Conservation (phyloP, 2,113 vertebrate species). For the Hemicordylus capensis region DNA sequence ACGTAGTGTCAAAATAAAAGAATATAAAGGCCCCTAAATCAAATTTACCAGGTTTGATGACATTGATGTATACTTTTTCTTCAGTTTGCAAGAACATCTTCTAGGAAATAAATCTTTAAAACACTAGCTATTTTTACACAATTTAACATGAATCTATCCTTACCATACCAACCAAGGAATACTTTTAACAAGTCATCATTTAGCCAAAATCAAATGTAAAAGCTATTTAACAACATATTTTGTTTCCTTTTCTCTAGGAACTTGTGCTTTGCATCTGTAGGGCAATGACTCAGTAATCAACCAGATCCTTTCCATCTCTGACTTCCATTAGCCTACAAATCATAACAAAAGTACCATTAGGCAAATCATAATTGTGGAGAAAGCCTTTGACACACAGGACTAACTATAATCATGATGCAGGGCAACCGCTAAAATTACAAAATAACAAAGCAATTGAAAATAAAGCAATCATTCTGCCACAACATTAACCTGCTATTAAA, state of each 20-base stretch:
- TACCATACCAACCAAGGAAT: constrained; percentile 25
- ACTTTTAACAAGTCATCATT: constrained; percentile 40
- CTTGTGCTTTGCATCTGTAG: constrained; percentile 64
- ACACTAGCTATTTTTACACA: not conserved
- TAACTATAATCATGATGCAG: constrained; percentile 47
- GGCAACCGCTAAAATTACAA: constrained; percentile 55
- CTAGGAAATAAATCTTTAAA: constrained; percentile 33
- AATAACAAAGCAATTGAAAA: constrained; percentile 34
- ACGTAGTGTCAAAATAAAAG: not conserved
- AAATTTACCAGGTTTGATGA: fast-evolving
- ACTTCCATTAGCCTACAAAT: constrained; percentile 72
- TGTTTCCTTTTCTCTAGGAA: constrained; percentile 51
- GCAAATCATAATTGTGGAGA: constrained; percentile 71
- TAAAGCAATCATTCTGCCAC: constrained; percentile 39
- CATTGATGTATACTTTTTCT: not conserved
- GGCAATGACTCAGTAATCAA: constrained; percentile 67
- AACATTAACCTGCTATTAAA: constrained; percentile 4
- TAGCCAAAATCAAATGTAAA: constrained; percentile 63
- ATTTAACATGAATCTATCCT: constrained; percentile 28
- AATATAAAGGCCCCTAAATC: fast-evolving
- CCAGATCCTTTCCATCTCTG: constrained; percentile 70
- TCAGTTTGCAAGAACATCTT: not conserved
- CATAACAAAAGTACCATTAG: constrained; percentile 72
- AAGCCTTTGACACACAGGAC: constrained; percentile 65
- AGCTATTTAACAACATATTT: constrained; percentile 55